These are phyloP conservation scores for Strigamia transsilvanica DNA, from an alignment of 2,888 invertebrate species.

Conservation along the genomic window DNA sequence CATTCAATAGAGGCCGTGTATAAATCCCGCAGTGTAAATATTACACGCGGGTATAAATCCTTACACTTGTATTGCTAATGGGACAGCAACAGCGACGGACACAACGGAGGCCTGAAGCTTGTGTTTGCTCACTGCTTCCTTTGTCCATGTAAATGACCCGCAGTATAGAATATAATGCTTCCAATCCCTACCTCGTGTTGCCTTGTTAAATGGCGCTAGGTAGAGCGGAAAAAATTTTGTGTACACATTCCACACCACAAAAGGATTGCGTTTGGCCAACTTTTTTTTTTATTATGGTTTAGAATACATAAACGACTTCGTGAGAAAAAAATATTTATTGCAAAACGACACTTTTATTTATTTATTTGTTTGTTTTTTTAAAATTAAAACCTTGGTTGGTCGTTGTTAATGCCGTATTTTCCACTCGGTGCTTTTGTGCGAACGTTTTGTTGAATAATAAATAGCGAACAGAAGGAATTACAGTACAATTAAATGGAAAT, in stretches of 20 bases:
- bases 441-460: too few species aligned
- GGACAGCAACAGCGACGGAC: conserved; percentile 42
- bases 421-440: too few species aligned
- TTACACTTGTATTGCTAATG: conserved; percentile 44
- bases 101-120: conserved; percentile 34
- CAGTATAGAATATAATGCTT: conserved; percentile 16
- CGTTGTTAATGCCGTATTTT: too few species aligned
- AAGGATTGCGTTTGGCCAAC: neutral
- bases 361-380: too few species aligned
- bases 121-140: conserved; percentile 33
- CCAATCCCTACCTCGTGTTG: conserved; percentile 1
- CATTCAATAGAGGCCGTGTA: conserved; percentile 33
- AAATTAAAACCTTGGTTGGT: too few species aligned
- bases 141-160: conserved; percentile 5
- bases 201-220: neutral
- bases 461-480: too few species aligned
- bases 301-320: too few species aligned
- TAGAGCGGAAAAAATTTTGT: conserved; percentile 31
- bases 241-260: neutral
- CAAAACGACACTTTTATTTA: too few species aligned
- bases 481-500: too few species aligned
- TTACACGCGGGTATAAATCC: conserved; percentile 44
- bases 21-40: conserved; percentile 44
- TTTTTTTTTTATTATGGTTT: too few species aligned
- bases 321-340: too few species aligned